These are phyloP conservation scores for Sesia apiformis DNA, from an alignment of 2,888 invertebrate genomes.

Conservation along the genomic window DNA sequence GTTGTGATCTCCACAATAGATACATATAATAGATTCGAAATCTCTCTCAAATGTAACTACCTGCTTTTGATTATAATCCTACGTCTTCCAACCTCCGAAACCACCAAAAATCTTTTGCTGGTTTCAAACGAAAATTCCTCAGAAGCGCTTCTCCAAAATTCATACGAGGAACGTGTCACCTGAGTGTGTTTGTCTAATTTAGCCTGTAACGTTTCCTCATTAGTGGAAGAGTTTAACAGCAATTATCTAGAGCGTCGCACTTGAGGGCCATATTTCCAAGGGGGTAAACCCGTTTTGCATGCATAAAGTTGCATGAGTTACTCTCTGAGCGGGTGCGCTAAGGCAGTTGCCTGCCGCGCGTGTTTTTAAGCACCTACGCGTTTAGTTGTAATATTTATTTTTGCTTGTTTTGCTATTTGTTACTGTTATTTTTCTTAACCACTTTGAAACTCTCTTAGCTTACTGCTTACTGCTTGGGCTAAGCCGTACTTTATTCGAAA, in stretches of 20 bases:
- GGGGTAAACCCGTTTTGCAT: conserved; percentile 54
- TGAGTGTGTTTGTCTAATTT: not conserved
- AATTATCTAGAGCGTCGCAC: conserved; percentile 60
- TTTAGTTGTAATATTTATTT: conserved; percentile 27
- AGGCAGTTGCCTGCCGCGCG: conserved; percentile 17
- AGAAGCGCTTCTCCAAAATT: not conserved
- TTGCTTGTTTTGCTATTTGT: conserved; percentile 4
- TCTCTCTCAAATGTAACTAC: too few relatives aligned
- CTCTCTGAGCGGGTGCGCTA: not conserved
- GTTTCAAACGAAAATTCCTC: not conserved
- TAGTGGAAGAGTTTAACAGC: conserved; percentile 46
- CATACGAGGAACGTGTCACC: not conserved
- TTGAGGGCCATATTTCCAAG: conserved; percentile 49
- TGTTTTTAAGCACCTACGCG: conserved; percentile 42
- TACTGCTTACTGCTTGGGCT: too few relatives aligned
- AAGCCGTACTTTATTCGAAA: too few relatives aligned
- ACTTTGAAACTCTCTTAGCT: too few relatives aligned
- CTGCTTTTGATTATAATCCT: too few relatives aligned
- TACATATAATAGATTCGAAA: too few relatives aligned
- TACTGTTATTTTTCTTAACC: too few relatives aligned
- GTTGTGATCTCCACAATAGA: too few relatives aligned
- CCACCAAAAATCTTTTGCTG: too few relatives aligned
- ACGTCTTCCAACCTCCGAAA: too few relatives aligned
- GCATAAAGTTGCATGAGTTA: conserved; percentile 47
- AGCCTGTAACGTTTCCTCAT: conserved; percentile 29